Percentiles rank a stretch among this genome's conserved stretches.
These are phyloP conservation scores for Fukomys damarensis DNA, from an alignment of 2,113 vertebrate species.

Conservation along the genomic window DNA sequence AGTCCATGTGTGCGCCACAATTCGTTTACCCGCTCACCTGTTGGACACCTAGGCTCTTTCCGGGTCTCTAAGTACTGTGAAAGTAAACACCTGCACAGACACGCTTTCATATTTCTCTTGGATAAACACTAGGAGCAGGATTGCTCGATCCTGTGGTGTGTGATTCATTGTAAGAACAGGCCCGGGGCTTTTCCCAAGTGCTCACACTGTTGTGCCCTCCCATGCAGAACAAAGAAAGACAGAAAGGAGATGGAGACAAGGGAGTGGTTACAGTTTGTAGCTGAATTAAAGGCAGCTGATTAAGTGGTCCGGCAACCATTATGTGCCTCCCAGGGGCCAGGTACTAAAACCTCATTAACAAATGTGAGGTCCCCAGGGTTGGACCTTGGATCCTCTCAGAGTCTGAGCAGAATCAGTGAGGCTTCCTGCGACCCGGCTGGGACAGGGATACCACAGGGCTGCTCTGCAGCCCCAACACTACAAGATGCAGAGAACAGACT, in stretches of 20 bases:
- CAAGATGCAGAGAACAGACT: neutral
- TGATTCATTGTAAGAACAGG: neutral
- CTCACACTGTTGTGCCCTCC: neutral
- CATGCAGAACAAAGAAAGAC: neutral
- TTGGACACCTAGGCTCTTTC: neutral
- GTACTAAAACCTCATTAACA: neutral
- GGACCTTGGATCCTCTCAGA: neutral
- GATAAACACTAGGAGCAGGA: neutral
- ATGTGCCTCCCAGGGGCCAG: neutral
- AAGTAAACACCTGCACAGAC: neutral
- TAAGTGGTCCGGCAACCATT: neutral
- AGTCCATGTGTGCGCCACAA: neutral
- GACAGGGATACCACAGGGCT: neutral
- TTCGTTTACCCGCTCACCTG: neutral
- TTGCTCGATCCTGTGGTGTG: accelerated
- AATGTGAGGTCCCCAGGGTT: neutral
- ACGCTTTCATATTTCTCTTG: neutral
- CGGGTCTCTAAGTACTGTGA: neutral
- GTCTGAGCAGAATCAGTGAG: neutral
- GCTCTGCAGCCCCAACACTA: neutral
- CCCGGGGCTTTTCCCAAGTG: neutral
- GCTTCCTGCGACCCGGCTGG: neutral
- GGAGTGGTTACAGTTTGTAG: neutral
- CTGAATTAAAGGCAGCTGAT: neutral
- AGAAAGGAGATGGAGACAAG: neutral